Conservation (phyloP, 2,888 invertebrate species). For the Mayetiola destructor region DNA sequence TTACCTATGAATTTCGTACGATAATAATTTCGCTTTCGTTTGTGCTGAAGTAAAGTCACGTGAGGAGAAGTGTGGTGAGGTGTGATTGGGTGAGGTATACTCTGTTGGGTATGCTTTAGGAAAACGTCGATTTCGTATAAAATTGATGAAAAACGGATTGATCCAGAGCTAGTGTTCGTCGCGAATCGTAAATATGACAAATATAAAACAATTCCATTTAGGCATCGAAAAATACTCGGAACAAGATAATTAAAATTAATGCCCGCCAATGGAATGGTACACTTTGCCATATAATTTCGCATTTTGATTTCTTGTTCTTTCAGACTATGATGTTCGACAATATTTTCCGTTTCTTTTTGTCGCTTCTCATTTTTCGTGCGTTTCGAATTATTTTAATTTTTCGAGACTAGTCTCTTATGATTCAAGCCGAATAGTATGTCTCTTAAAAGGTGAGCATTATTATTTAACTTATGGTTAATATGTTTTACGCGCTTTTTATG, state of each 20-base stretch:
- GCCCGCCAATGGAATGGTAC: not conserved
- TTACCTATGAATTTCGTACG: no score
- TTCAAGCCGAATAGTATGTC: constrained; percentile 6
- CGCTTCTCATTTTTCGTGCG: not conserved
- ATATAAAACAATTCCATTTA: no score
- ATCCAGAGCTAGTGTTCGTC: no score
- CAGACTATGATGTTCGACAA: not conserved
- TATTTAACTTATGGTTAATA: constrained; percentile 9
- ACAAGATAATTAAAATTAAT: constrained; percentile 11
- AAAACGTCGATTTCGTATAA: no score
- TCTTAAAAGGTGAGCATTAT: constrained; percentile 12
- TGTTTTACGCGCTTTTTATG: constrained; percentile 10
- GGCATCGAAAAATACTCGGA: not conserved
- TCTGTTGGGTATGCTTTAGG: no score
- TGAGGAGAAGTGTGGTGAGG: no score
- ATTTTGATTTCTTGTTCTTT: not conserved
- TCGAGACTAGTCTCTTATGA: not conserved
- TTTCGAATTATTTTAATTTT: not conserved
- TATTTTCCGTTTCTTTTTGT: not conserved
- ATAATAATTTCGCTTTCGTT: no score
- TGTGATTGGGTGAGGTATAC: no score
- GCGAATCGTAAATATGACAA: no score
- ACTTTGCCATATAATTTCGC: not conserved
- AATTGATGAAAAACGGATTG: no score
- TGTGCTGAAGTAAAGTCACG: no score